Percentiles rank a stretch among this genome's conserved stretches.
phyloP scores from a whole-genome alignment of 2,113 vertebrate genomes.

The Sinocyclocheilus anshuiensis region DNA sequence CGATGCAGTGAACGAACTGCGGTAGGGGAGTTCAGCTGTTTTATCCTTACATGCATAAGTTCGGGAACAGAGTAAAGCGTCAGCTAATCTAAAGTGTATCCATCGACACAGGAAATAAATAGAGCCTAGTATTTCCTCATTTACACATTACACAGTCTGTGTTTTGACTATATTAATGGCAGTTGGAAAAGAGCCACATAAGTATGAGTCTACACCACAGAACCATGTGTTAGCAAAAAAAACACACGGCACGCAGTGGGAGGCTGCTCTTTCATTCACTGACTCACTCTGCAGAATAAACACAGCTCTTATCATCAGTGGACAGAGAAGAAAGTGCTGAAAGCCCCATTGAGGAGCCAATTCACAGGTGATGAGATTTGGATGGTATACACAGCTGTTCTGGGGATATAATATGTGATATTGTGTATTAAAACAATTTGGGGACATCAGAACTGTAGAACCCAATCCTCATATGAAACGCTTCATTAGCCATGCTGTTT shows the following conservation, averaged over 20 bases:
- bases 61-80: constrained; percentile 1
- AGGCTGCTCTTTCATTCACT: constrained; percentile 11
- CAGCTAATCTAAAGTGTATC: constrained; percentile 4
- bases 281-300: constrained; percentile 37
- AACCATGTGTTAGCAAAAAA: constrained; percentile 27
- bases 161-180: constrained; percentile 34
- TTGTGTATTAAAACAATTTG: constrained; percentile 11
- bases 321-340: background rate
- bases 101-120: constrained; percentile 18
- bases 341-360: background rate
- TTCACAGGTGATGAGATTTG: constrained; percentile 32
- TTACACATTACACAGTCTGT: constrained; percentile 1
- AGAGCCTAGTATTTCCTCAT: background rate
- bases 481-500: constrained; percentile 16
- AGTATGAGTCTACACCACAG: constrained; percentile 12
- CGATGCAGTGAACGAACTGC: constrained; percentile 19
- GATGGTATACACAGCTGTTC: constrained; percentile 10
- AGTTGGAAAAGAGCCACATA: constrained; percentile 42
- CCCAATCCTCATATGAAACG: background rate
- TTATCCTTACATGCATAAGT: constrained; percentile 26
- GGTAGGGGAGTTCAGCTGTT: constrained; percentile 12
- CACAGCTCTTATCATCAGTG: constrained; percentile 32
- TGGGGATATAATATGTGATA: constrained; percentile 17
- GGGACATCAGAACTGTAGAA: background rate
- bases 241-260: background rate